Percentiles rank a stretch among this genome's conserved stretches.
Conservation (phyloP, 2,113 vertebrate species). For the Carassius auratus region DNA sequence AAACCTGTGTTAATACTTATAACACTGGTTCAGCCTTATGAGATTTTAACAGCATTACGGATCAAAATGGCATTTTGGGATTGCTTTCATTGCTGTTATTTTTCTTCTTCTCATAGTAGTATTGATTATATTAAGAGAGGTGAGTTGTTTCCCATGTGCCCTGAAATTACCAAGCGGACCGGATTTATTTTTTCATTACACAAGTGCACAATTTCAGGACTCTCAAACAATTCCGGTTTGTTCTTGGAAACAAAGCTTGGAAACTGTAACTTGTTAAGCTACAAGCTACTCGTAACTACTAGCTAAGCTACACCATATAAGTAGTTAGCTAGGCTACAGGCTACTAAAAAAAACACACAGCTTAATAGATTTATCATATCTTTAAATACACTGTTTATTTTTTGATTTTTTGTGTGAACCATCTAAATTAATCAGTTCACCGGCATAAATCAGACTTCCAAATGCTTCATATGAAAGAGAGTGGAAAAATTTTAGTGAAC, state of each 20-base stretch:
- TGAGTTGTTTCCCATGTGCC: constrained; percentile 37
- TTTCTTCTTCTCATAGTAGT: constrained; percentile 35
- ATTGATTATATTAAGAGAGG: constrained; percentile 49
- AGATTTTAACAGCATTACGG: constrained; percentile 30
- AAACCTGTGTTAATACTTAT: constrained; percentile 32
- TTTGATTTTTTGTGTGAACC: too few species aligned
- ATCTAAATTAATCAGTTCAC: too few species aligned
- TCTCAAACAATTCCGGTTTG: constrained; percentile 24
- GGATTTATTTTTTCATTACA: constrained; percentile 43
- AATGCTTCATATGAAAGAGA: too few species aligned
- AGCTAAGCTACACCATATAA: background rate
- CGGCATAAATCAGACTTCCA: too few species aligned
- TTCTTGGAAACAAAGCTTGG: background rate
- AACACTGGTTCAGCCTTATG: constrained; percentile 38
- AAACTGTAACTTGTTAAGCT: background rate
- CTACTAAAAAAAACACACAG: background rate
- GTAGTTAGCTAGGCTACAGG: background rate
- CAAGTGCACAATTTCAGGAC: constrained; percentile 17
- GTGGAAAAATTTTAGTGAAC: too few species aligned
- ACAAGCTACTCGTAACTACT: background rate
- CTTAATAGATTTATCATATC: background rate
- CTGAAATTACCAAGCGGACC: constrained; percentile 16
- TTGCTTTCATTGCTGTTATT: constrained; percentile 20
- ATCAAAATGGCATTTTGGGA: constrained; percentile 43
- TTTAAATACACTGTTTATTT: background rate